Conservation (phyloP, 2,888 invertebrate genomes). For the Archips xylosteana region DNA sequence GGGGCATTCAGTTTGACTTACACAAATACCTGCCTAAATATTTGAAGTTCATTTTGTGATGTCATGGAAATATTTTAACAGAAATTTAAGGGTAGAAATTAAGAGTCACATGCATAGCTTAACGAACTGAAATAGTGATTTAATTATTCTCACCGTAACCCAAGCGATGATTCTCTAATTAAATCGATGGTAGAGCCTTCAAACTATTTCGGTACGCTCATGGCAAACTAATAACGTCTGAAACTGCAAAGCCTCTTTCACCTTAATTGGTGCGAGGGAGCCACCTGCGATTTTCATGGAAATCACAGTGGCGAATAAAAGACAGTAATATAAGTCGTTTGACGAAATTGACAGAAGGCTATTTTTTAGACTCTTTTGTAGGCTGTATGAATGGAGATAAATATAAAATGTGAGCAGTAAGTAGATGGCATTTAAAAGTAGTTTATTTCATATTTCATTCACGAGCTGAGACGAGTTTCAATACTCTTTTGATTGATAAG, state of each 20-base stretch:
- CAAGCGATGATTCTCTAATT: constrained; percentile 38
- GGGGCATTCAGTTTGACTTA: too few species aligned
- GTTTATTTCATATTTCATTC: too few species aligned
- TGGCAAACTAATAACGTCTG: constrained; percentile 38
- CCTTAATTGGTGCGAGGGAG: constrained; percentile 40
- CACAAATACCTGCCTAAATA: too few species aligned
- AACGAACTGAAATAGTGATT: constrained; percentile 21
- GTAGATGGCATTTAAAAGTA: too few species aligned
- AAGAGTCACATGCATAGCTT: neutral
- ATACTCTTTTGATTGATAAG: too few species aligned
- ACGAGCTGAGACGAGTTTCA: too few species aligned
- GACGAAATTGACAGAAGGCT: too few species aligned
- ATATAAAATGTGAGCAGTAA: too few species aligned
- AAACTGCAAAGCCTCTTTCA: constrained; percentile 40
- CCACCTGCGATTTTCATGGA: constrained; percentile 40
- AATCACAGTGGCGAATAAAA: neutral
- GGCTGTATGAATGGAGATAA: too few species aligned
- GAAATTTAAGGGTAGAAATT: neutral
- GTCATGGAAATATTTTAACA: too few species aligned
- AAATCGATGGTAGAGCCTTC: constrained; percentile 32
- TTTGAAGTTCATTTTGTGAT: too few species aligned
- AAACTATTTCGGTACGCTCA: constrained; percentile 35
- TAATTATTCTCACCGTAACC: constrained; percentile 14
- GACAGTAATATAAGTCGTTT: neutral
- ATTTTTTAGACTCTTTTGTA: too few species aligned